Conservation (phyloP, 2,113 vertebrate genomes). For the Oxyura jamaicensis region DNA sequence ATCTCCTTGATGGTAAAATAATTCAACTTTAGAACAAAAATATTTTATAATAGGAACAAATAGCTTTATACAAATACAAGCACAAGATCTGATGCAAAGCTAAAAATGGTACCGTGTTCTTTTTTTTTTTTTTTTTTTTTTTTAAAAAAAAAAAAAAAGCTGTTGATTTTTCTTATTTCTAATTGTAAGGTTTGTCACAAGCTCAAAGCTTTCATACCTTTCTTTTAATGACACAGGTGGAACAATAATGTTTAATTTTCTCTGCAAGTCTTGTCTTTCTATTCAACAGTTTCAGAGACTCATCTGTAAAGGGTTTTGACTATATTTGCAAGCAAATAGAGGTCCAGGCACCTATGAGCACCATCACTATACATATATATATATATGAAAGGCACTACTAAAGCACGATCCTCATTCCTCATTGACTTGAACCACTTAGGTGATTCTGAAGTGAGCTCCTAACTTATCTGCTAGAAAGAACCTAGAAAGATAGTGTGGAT, state of each 20-base stretch:
- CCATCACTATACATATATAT: background rate
- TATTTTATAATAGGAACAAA: background rate
- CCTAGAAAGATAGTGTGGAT: background rate
- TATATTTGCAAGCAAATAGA: background rate
- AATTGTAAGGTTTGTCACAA: background rate
- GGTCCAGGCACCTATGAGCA: accelerated
- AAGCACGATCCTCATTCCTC: background rate
- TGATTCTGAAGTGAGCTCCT: background rate
- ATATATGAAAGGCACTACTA: background rate
- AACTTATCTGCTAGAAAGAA: background rate
- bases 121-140: no score
- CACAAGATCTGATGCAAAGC: background rate
- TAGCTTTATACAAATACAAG: background rate
- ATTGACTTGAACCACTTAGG: background rate
- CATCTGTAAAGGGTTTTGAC: background rate
- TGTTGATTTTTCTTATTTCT: background rate
- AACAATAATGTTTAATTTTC: background rate
- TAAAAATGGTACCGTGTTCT: background rate
- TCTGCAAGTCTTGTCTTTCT: background rate
- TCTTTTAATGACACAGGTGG: background rate
- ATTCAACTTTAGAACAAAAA: background rate
- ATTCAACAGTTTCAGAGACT: background rate
- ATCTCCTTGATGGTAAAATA: background rate
- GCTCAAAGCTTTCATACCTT: background rate
- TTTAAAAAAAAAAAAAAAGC: no score